These are phyloP conservation scores for Peromyscus attwateri DNA, from an alignment of 2,797 vertebrate species.

Conservation along the genomic window DNA sequence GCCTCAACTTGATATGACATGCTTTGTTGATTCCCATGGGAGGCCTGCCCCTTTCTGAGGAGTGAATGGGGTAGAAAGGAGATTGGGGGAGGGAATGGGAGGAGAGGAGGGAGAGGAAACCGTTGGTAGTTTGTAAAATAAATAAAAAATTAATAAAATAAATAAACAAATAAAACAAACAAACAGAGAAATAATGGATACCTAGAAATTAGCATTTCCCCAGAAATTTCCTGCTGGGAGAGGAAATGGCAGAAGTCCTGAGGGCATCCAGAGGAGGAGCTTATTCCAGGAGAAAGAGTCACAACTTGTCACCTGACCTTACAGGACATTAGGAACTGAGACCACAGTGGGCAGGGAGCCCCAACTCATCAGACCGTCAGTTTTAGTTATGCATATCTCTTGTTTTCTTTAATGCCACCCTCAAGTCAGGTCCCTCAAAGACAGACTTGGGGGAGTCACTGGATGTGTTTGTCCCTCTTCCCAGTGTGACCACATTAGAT, in stretches of 20 bases:
- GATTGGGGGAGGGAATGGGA: too few species aligned
- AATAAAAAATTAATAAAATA: too few species aligned
- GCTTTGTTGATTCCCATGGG: too few species aligned
- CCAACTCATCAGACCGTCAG: not conserved
- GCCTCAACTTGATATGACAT: too few species aligned
- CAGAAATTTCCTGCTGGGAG: not conserved
- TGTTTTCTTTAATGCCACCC: not conserved
- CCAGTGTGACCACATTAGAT: not conserved
- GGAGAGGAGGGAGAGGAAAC: too few species aligned
- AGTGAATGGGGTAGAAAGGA: too few species aligned
- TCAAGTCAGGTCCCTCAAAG: not conserved
- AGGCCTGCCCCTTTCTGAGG: too few species aligned
- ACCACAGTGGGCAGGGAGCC: not conserved
- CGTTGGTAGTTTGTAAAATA: too few species aligned
- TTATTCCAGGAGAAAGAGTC: not conserved
- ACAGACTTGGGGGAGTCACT: not conserved
- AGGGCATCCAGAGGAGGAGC: not conserved
- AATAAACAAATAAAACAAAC: too few species aligned
- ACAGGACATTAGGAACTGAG: not conserved
- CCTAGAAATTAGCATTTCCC: not conserved
- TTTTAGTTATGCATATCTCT: not conserved
- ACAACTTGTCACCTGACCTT: not conserved
- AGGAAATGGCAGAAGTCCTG: not conserved
- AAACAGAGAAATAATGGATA: not conserved
- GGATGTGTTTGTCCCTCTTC: not conserved